A percentile compares a stretch with the other conserved stretches of the same genome.
Conservation (phyloP, 2,888 invertebrate species). For the Polietes domitor region DNA sequence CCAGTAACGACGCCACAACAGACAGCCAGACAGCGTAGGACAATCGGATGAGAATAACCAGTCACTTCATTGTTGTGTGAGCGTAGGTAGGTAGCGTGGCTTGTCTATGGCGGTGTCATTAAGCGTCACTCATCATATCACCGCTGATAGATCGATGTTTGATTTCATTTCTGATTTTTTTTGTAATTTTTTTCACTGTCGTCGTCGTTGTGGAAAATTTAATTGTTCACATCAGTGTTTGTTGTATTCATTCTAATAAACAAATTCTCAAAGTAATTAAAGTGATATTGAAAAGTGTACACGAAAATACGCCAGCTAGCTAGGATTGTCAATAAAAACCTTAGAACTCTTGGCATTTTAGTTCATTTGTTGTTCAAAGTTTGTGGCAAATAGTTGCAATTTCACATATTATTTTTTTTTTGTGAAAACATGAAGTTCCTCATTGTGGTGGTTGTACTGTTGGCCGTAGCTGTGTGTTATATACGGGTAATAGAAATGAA, state of each 20-base stretch:
- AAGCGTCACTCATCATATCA: constrained; percentile 18
- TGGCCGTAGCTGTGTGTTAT: constrained; percentile 42
- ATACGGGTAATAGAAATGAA: constrained; percentile 46
- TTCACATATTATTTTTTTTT: not conserved
- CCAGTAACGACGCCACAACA: not conserved
- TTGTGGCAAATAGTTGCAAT: constrained; percentile 35
- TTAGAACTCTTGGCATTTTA: constrained; percentile 6
- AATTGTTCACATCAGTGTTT: constrained; percentile 5
- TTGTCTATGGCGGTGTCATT: constrained; percentile 44
- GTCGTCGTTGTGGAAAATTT: constrained; percentile 5
- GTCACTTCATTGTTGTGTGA: not conserved
- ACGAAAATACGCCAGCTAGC: not conserved
- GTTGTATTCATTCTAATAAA: not conserved
- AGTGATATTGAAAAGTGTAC: constrained; percentile 18
- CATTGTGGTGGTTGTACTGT: constrained; percentile 42
- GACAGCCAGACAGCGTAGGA: not conserved
- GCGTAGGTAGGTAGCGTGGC: not conserved
- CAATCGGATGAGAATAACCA: not conserved
- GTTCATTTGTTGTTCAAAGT: constrained; percentile 40
- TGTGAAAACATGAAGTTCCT: constrained; percentile 58
- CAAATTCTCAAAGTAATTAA: constrained; percentile 33
- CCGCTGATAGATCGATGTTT: constrained; percentile 27
- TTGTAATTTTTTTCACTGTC: no score
- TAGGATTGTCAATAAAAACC: constrained; percentile 39
- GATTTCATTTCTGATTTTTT: constrained; percentile 25